phyloP scores from a whole-genome alignment of 1,140 invertebrate species.

The Caenorhabditis briggsae region DNA sequence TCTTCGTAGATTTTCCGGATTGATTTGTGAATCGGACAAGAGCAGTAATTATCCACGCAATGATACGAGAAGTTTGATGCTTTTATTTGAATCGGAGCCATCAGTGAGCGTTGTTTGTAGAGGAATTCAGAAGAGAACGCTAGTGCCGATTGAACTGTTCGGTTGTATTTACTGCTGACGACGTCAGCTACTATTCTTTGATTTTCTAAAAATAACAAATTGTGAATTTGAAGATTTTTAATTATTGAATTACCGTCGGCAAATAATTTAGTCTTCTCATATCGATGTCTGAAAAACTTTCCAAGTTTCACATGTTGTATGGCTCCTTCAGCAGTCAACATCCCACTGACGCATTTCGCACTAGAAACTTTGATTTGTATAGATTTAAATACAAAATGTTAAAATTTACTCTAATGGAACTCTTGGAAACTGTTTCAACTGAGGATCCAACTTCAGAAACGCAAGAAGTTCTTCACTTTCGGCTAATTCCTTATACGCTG shows the following conservation, averaged over 20 bases:
- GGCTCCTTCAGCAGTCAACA: conserved; percentile 60
- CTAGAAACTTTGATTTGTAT: conserved; percentile 38
- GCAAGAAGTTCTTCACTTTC: conserved; percentile 42
- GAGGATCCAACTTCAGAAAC: conserved; percentile 54
- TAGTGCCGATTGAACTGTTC: conserved; percentile 60
- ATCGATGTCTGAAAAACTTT: conserved; percentile 45
- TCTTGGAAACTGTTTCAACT: conserved; percentile 36
- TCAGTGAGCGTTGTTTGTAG: conserved; percentile 13
- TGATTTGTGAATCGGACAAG: conserved; percentile 3
- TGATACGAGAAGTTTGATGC: conserved; percentile 31
- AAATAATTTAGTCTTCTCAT: conserved; percentile 28
- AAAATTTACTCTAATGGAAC: conserved; percentile 40
- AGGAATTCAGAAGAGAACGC: conserved; percentile 58
- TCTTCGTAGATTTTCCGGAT: conserved; percentile 17
- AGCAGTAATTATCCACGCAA: conserved; percentile 6
- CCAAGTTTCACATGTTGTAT: conserved; percentile 41
- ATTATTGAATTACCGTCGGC: neutral
- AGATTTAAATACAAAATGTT: neutral
- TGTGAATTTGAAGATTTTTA: neutral
- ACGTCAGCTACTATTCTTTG: conserved; percentile 34
- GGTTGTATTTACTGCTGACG: conserved; percentile 36
- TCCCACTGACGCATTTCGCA: conserved; percentile 42
- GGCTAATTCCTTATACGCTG: conserved; percentile 17
- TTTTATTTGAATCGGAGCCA: conserved; percentile 8
- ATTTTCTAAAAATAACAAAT: neutral